Base-by-base conservation (phyloP, 2,113 vertebrate genomes). In the Menidia beryllina region DNA sequence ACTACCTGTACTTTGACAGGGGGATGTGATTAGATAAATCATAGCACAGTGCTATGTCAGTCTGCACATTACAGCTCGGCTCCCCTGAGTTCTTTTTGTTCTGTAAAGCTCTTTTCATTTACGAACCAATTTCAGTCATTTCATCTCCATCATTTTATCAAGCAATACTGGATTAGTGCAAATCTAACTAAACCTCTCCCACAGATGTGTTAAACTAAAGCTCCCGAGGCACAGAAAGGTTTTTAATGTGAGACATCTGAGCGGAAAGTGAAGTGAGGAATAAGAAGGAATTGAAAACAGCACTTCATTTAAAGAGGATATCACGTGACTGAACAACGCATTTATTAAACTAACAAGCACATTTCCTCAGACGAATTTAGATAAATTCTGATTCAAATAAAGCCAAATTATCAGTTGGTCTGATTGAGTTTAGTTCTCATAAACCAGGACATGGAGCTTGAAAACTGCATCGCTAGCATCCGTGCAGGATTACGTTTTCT, bases 181-280 rank as follows among this genome's bases (percentile, higher is more conserved):
- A 63, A 61, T 30, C 3, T 48, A 71, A 63, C 2, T 24, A 25
- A 57, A 47, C 8, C 23, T 60, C 36, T 72, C 57, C 45, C 50
- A 51, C 47, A 66, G 24, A 63, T 79, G 68, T 56, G 30, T 72
- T 30, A 72, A 68, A 77, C 43, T 63, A 74, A 55, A 84, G 1
- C 25, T 39, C 58, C 51, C 58, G 50, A 30, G 43, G 20, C 45
- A 64, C 9, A 52, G 12, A 50, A 43, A 69, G 14, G 11, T 51
- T 79, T 34, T 81, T 72, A 68, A 51, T 76, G 64, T 73, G 50
- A 79, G 70, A 71, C 55, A 70, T 56, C 50, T 24, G 50, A 79
- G 39, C 60, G 74, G 57, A 53, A 73, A 78, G 64, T 41, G 27
- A 47, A 51, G 8, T 2, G 56, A 47, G 17, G 58, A 45, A n/a